These are phyloP conservation scores for Drosophila neocordata DNA, from an alignment of 1,140 invertebrate genomes.

Conservation along the genomic window DNA sequence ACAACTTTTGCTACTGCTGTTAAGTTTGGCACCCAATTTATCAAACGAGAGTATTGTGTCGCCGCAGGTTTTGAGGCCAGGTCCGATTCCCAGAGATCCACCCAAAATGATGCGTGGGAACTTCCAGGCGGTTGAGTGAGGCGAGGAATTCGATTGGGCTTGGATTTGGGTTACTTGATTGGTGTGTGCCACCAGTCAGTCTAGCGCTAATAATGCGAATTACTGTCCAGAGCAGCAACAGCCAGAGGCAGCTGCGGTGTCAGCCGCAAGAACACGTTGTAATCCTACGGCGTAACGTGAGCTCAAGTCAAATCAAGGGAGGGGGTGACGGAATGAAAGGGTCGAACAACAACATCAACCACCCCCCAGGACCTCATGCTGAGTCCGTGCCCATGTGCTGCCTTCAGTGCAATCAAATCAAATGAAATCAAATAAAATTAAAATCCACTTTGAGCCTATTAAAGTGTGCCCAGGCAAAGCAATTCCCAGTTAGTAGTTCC, in stretches of 20 bases:
- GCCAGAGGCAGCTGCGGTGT: conserved; percentile 51
- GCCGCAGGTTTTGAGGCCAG: conserved; percentile 45
- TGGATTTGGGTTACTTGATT: conserved; percentile 17
- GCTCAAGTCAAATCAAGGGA: conserved; percentile 49
- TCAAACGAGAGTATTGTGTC: conserved; percentile 63
- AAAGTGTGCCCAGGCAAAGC: conserved; percentile 61
- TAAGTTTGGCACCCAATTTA: conserved; percentile 74
- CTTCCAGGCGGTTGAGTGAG: conserved; percentile 52
- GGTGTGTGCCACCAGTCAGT: conserved; percentile 56
- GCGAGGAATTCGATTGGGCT: conserved; percentile 3
- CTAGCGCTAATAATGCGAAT: conserved; percentile 73
- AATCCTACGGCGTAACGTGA: conserved; percentile 61
- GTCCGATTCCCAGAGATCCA: conserved; percentile 19
- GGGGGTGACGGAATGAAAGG: conserved; percentile 31
- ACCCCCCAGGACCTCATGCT: conserved; percentile 54
- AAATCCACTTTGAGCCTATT: conserved; percentile 82
- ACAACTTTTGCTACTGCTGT: conserved; percentile 61
- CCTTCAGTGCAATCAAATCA: conserved; percentile 63
- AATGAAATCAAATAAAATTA: conserved; percentile 82
- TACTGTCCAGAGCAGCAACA: conserved; percentile 48
- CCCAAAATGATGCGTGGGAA: conserved; percentile 62
- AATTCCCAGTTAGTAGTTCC: conserved; percentile 29
- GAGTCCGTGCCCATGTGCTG: conserved; percentile 37
- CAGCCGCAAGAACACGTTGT: conserved; percentile 53
- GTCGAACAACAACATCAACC: conserved; percentile 39